phyloP scores from a whole-genome alignment of 2,888 invertebrate species.

The Neoitamus cyanurus region DNA sequence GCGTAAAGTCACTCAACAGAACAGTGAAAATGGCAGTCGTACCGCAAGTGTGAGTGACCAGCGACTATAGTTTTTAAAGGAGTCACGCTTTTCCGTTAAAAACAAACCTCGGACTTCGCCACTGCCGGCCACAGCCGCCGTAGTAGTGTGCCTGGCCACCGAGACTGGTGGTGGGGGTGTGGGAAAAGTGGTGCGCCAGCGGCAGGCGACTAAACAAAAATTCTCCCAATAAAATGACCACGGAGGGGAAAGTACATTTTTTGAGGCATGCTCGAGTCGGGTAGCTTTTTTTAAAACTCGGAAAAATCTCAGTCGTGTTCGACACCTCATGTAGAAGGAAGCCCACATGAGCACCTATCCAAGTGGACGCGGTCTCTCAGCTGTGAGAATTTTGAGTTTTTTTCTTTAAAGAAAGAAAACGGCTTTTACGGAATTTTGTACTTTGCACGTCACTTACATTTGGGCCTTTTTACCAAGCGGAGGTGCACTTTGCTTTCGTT shows the following conservation, averaged over 20 bases:
- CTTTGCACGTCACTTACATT: neutral
- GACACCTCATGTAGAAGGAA: constrained; percentile 59
- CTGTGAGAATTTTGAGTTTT: neutral
- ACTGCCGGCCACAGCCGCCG: neutral
- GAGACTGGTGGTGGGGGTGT: neutral
- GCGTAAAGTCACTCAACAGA: neutral
- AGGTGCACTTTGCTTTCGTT: neutral
- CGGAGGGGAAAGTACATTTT: neutral
- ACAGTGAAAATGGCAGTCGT: neutral
- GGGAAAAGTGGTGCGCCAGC: neutral
- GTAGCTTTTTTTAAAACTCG: constrained; percentile 8
- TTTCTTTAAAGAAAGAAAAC: neutral
- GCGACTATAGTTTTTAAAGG: neutral
- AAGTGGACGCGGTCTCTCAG: neutral
- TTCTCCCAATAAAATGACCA: neutral
- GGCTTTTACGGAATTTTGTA: neutral
- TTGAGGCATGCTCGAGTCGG: neutral
- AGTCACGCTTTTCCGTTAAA: neutral
- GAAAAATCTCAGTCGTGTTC: constrained; percentile 60
- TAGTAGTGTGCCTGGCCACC: neutral
- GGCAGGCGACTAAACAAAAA: neutral
- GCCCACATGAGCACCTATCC: constrained; percentile 7
- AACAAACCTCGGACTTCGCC: neutral
- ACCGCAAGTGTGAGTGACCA: neutral
- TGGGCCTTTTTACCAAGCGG: neutral